These are phyloP conservation scores for Antheraea mylitta DNA, from an alignment of 1,140 invertebrate genomes.

Conservation along the genomic window DNA sequence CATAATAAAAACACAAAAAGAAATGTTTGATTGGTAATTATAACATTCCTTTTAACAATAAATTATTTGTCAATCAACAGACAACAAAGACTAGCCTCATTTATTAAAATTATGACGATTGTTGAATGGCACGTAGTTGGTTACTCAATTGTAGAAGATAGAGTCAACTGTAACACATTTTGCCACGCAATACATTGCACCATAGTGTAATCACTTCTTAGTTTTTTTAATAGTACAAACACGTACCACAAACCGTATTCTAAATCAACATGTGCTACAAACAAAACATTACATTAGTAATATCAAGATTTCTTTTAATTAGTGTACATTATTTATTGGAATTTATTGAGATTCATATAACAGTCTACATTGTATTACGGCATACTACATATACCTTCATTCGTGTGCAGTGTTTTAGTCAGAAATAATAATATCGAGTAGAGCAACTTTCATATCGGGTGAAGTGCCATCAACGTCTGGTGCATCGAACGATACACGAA, in stretches of 20 bases:
- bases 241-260: neutral
- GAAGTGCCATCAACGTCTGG: constrained; percentile 69
- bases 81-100: neutral
- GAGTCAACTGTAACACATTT: neutral
- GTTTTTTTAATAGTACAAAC: neutral
- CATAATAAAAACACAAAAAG: too few species aligned
- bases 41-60: neutral
- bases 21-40: too few species aligned
- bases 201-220: neutral
- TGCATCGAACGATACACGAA: constrained; percentile 79
- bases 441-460: constrained; percentile 53
- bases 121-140: constrained; percentile 6
- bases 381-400: neutral
- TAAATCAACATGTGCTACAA: neutral
- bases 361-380: neutral
- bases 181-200: constrained; percentile 2
- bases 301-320: neutral
- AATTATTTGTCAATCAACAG: neutral
- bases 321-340: neutral
- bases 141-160: constrained; percentile 8
- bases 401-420: neutral
- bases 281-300: neutral
- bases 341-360: neutral
- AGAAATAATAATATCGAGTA: constrained; percentile 34
- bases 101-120: neutral